Evolutionary conservation across 1,140 invertebrate species (phyloP).

Genomic region (Pseudoatta argentina): DNA sequence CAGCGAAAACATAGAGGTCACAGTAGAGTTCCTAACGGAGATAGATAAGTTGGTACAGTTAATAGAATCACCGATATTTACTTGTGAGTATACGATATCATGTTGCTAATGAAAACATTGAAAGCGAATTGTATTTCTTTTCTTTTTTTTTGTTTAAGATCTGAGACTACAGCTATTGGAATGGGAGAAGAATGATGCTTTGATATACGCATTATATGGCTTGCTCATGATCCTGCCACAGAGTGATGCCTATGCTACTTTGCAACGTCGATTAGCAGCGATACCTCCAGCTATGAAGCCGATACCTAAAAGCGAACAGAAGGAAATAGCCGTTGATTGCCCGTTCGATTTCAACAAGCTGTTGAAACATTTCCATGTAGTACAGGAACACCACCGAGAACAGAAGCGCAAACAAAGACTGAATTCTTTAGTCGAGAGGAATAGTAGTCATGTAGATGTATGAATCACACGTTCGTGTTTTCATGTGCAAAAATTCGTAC

Average conservation of each 20-base stretch:
- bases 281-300: constrained; percentile 89
- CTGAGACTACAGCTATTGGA: constrained; percentile 96
- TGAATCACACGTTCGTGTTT: constrained; percentile 65
- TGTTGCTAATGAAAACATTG: not conserved
- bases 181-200: constrained; percentile 91
- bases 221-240: constrained; percentile 99
- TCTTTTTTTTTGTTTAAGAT: constrained; percentile 88
- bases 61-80: constrained; percentile 99
- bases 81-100: constrained; percentile 91
- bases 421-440: constrained; percentile 78
- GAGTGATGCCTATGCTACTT: constrained; percentile 96
- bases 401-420: constrained; percentile 86
- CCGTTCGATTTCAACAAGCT: constrained; percentile 88
- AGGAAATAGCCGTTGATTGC: constrained; percentile 9
- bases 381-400: constrained; percentile 89
- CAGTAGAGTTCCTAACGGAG: constrained; percentile 97
- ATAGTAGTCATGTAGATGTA: constrained; percentile 76
- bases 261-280: constrained; percentile 95
- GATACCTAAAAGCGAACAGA: constrained; percentile 81
- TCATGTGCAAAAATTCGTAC: constrained; percentile 10
- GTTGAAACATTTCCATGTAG: constrained; percentile 88
- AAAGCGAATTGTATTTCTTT: constrained; percentile 7
- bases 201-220: constrained; percentile 97
- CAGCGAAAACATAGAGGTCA: constrained; percentile 98
- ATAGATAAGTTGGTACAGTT: constrained; percentile 99